phyloP scores from a whole-genome alignment of 1,140 invertebrate species.

The Monomorium pharaonis region DNA sequence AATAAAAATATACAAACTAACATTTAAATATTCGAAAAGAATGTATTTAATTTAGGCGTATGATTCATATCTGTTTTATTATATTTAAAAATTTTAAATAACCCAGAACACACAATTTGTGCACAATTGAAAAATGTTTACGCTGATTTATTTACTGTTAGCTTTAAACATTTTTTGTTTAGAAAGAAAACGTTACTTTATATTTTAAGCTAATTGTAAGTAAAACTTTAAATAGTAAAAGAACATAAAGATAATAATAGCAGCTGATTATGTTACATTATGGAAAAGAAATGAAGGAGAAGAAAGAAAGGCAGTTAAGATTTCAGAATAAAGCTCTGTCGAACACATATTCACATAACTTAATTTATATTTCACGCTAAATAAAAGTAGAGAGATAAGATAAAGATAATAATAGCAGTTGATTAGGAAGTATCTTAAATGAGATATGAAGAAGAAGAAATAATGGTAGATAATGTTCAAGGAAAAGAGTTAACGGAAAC shows the following conservation, averaged over 20 bases:
- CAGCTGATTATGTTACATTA: neutral
- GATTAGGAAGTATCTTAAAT: slow-evolving; percentile 47
- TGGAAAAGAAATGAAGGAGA: neutral
- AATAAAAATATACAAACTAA: neutral
- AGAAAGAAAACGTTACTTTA: neutral
- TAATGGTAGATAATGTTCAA: slow-evolving; percentile 41
- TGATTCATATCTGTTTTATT: neutral
- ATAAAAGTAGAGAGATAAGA: slow-evolving; percentile 9
- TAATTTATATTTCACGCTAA: neutral
- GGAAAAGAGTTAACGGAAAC: slow-evolving; percentile 41
- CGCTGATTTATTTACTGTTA: neutral
- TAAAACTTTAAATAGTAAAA: neutral
- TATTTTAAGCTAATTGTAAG: neutral
- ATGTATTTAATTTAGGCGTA: neutral
- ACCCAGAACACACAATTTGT: neutral
- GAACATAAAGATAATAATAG: neutral
- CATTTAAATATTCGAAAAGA: neutral
- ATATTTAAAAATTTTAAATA: neutral
- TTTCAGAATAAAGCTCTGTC: neutral
- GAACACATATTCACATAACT: neutral
- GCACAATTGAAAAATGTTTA: neutral
- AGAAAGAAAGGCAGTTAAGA: neutral
- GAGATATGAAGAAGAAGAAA: slow-evolving; percentile 33
- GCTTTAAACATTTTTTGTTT: neutral
- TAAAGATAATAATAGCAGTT: slow-evolving; percentile 26